These are phyloP conservation scores for Octonoba sinensis DNA, from an alignment of 2,888 invertebrate species.

Conservation along the genomic window DNA sequence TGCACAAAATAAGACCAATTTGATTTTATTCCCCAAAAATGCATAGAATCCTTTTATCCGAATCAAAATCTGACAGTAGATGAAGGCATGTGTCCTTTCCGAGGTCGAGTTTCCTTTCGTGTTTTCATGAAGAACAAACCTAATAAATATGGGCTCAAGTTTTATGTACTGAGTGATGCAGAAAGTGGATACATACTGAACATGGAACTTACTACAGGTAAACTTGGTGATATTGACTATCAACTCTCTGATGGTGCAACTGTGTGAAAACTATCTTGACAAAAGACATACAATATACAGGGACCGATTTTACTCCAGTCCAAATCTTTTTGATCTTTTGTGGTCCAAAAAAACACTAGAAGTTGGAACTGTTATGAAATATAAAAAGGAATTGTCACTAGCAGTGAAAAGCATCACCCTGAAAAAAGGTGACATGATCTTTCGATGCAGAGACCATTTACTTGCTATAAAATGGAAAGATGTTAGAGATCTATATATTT, in stretches of 20 bases:
- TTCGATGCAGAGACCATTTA: not conserved
- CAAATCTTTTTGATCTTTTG: not conserved
- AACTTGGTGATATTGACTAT: not conserved
- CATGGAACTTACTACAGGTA: not conserved
- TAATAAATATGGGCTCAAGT: not conserved
- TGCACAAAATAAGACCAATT: constrained; percentile 1
- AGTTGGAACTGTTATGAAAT: not conserved
- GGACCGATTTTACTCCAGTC: not conserved
- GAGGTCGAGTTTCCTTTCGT: constrained; percentile 5
- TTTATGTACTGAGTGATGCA: constrained; percentile 1
- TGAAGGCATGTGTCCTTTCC: constrained; percentile 2
- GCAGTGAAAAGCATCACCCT: not conserved
- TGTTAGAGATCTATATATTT: constrained; percentile 4
- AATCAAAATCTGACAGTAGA: constrained; percentile 4
- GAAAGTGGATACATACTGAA: constrained; percentile 1
- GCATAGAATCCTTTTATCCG: not conserved
- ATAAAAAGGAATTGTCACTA: not conserved
- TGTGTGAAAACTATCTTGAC: constrained; percentile 2
- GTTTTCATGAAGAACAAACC: constrained; percentile 1
- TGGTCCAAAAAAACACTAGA: not conserved
- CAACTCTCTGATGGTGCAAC: not conserved
- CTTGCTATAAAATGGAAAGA: constrained; percentile 13
- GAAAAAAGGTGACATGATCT: not conserved
- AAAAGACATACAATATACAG: not conserved
- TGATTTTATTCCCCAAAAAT: not conserved